Conservation (phyloP, 53 echinoderm and acorn worm genomes). For the Patiria pectinifera region DNA sequence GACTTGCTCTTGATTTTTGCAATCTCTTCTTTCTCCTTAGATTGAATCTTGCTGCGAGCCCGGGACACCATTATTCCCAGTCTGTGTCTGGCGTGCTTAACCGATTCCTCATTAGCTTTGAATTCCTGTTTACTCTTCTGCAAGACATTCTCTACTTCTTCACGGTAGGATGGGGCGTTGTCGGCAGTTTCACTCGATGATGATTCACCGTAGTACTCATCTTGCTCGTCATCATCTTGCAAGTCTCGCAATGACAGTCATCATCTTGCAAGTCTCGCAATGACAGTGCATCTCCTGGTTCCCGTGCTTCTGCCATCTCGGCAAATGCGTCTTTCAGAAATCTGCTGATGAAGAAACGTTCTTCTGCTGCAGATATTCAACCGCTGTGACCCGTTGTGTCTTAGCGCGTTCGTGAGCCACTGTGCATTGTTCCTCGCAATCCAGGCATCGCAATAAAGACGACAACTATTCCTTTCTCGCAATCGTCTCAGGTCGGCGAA, state of each 20-base stretch:
- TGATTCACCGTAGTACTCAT: too few species aligned
- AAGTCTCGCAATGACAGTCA: too few species aligned
- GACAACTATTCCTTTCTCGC: background rate
- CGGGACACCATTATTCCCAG: background rate
- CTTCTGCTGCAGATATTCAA: background rate
- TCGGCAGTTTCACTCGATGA: background rate
- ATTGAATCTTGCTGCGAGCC: background rate
- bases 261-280: background rate
- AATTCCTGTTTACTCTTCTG: background rate
- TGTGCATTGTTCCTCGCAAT: background rate
- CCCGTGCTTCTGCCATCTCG: background rate
- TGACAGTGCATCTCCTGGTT: slow-evolving; percentile 10
- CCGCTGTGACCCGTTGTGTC: background rate
- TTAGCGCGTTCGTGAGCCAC: background rate
- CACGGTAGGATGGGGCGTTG: background rate
- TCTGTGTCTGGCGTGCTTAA: background rate
- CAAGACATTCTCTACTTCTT: background rate
- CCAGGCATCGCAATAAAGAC: background rate
- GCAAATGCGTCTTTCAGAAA: background rate
- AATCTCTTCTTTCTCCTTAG: background rate
- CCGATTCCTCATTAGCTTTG: background rate
- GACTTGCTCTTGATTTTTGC: background rate
- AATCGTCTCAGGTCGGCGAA: background rate
- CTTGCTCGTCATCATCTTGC: too few species aligned
- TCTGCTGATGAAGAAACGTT: background rate